Evolutionary conservation across 2,797 vertebrate genomes (phyloP).

Genomic region (Microcaecilia unicolor): DNA sequence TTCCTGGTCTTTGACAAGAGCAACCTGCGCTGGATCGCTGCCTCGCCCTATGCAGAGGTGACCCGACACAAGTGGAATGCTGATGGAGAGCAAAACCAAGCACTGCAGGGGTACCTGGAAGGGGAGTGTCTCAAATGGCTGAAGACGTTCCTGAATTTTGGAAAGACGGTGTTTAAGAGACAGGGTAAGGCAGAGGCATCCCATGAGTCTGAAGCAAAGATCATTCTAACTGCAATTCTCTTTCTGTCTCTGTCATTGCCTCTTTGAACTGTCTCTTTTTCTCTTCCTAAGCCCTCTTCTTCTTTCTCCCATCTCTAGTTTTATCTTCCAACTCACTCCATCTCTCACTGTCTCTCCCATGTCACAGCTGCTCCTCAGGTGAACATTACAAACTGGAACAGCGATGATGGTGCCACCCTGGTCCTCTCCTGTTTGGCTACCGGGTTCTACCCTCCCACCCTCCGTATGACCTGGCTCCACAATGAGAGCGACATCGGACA

Average conservation of each 20-base stretch:
- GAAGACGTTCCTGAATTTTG: slow-evolving; percentile 14
- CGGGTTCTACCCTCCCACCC: background rate
- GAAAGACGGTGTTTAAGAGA: slow-evolving; percentile 4
- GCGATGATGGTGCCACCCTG: no score
- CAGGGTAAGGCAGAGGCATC: no score
- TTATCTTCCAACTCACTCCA: background rate
- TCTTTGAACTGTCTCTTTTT: no score
- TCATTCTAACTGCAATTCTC: background rate
- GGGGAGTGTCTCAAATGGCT: slow-evolving; percentile 20
- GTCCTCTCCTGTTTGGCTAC: background rate
- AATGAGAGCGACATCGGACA: background rate
- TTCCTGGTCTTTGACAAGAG: background rate
- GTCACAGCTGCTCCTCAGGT: background rate
- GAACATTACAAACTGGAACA: no score
- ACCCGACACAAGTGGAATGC: slow-evolving; percentile 7
- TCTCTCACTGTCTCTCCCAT: background rate
- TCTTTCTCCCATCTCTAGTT: no score
- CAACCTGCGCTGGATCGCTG: background rate
- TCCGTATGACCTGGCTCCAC: background rate
- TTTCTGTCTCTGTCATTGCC: background rate
- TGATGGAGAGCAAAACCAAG: slow-evolving; percentile 17
- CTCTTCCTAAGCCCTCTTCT: no score
- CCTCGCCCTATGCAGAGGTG: background rate
- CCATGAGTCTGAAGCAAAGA: no score
- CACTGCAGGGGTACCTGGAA: background rate